A percentile compares a stretch with the other conserved stretches of the same genome.
Conservation (phyloP, 2,797 vertebrate species). For the Bovichtus diacanthus region DNA sequence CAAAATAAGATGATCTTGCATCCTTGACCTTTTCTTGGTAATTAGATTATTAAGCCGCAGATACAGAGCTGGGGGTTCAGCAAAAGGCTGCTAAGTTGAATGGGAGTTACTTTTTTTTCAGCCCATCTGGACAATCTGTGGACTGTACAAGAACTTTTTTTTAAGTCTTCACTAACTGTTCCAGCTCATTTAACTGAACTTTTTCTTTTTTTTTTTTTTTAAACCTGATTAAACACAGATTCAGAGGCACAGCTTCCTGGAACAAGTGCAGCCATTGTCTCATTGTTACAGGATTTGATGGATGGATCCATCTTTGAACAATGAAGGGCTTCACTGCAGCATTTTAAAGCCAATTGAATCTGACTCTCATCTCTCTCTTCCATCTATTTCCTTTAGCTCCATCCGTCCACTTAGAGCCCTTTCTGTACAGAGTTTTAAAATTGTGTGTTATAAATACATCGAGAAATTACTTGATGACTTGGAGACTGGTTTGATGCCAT, state of each 20-base stretch:
- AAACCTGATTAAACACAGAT: conserved; percentile 21
- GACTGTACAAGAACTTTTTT: not conserved
- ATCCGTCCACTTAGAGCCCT: not conserved
- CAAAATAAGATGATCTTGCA: conserved; percentile 39
- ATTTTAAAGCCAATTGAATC: conserved; percentile 39
- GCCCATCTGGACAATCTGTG: not conserved
- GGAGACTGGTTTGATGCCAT: not conserved
- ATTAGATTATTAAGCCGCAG: conserved; percentile 28
- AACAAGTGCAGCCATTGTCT: conserved; percentile 55
- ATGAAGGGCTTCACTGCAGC: conserved; percentile 38
- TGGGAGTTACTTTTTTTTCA: not conserved
- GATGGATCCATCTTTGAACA: conserved; percentile 54
- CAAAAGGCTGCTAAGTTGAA: not conserved
- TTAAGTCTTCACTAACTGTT: not conserved
- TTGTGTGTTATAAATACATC: not conserved
- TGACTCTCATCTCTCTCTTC: not conserved
- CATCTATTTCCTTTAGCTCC: not conserved
- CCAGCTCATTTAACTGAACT: conserved; percentile 1
- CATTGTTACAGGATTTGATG: conserved; percentile 63
- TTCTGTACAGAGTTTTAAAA: not conserved
- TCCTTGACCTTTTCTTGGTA: conserved; percentile 46
- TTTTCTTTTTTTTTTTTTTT: no score
- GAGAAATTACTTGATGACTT: not conserved
- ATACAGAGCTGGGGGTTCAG: conserved; percentile 13
- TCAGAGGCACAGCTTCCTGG: conserved; percentile 32